These are phyloP conservation scores for Choristoneura rosaceana DNA, from an alignment of 2,888 invertebrate genomes.

Conservation along the genomic window DNA sequence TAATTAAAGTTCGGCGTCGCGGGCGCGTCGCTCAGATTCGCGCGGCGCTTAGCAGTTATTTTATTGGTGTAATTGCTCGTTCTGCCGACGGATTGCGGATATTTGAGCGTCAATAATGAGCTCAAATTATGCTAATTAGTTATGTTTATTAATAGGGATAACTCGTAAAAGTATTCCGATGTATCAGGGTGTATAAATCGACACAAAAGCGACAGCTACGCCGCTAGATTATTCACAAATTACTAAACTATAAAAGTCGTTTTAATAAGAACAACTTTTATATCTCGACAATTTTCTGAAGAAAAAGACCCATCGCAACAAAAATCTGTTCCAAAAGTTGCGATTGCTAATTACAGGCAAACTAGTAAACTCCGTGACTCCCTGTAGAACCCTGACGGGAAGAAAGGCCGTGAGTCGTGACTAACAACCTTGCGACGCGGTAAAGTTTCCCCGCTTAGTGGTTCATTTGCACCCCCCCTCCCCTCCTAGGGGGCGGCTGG, in stretches of 20 bases:
- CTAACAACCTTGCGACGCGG: conserved; percentile 44
- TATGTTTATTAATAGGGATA: conserved; percentile 9
- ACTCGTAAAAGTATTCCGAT: not conserved
- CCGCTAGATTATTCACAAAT: not conserved
- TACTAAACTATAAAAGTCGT: not conserved
- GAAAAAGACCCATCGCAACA: conserved; percentile 4
- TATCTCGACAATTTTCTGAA: not conserved
- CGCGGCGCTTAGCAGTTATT: conserved; percentile 23
- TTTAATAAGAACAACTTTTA: not conserved
- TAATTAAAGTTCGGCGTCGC: conserved; percentile 66
- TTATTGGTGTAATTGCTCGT: conserved; percentile 42
- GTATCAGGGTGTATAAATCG: not conserved
- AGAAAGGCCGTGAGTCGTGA: conserved; percentile 44
- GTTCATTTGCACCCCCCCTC: conserved; percentile 38
- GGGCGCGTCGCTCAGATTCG: not conserved
- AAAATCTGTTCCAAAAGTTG: conserved; percentile 1
- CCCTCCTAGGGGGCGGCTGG: conserved; percentile 46
- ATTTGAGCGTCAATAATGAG: conserved; percentile 20
- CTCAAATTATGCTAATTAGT: conserved; percentile 35
- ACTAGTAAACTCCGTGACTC: conserved; percentile 35
- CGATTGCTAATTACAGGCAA: conserved; percentile 29
- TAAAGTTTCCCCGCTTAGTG: conserved; percentile 52
- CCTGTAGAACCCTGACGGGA: conserved; percentile 33
- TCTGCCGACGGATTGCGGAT: conserved; percentile 35
- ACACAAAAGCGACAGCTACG: not conserved